Conservation (phyloP, 2,888 invertebrate species). For the Allophyes oxyacanthae region DNA sequence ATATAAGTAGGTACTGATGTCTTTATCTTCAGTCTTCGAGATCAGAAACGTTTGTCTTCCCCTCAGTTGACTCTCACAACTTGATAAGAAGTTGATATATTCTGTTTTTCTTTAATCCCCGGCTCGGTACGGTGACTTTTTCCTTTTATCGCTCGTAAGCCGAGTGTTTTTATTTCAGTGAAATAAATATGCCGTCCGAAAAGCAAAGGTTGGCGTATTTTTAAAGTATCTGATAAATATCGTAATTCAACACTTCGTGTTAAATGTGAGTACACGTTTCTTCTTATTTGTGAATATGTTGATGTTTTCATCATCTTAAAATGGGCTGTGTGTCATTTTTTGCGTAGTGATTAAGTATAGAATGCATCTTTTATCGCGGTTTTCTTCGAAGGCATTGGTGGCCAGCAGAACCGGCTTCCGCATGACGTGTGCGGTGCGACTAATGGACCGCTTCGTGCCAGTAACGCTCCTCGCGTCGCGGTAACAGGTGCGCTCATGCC, state of each 20-base stretch:
- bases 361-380: slow-evolving; percentile 74
- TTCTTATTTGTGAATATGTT: slow-evolving; percentile 31
- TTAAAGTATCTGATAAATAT: slow-evolving; percentile 16
- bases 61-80: slow-evolving; percentile 21
- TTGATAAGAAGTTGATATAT: slow-evolving; percentile 25
- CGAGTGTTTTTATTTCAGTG: slow-evolving; percentile 19
- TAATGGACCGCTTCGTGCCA: slow-evolving; percentile 81
- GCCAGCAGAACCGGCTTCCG: slow-evolving; percentile 86
- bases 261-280: slow-evolving; percentile 37
- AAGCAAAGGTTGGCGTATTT: slow-evolving; percentile 2
- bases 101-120: slow-evolving; percentile 39
- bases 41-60: slow-evolving; percentile 20
- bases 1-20: neutral
- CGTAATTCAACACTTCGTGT: slow-evolving; percentile 14
- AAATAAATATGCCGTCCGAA: slow-evolving; percentile 32
- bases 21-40: slow-evolving; percentile 23
- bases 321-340: slow-evolving; percentile 53
- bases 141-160: slow-evolving; percentile 25
- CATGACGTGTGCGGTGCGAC: slow-evolving; percentile 83
- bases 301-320: slow-evolving; percentile 48
- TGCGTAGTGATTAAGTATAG: slow-evolving; percentile 58
- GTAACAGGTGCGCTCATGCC: slow-evolving; percentile 82
- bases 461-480: slow-evolving; percentile 84
- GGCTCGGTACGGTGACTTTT: slow-evolving; percentile 27
- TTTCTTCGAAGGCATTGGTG: slow-evolving; percentile 78